A percentile compares a stretch with the other conserved stretches of the same genome.
phyloP scores from a whole-genome alignment of 64 coral and sea anemone genomes.

The Trachythela sp. region DNA sequence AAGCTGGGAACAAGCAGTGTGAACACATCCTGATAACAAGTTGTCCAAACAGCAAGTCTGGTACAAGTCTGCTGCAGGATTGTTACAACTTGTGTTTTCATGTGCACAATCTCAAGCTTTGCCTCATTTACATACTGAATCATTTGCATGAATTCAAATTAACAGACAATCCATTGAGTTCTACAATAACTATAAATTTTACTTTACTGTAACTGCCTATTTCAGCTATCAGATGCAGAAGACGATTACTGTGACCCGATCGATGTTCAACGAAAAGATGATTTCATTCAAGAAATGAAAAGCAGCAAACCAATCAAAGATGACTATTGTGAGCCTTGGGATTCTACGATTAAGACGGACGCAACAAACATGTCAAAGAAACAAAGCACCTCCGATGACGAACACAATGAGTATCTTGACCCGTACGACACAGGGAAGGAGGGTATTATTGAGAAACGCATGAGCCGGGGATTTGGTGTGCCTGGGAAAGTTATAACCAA shows the following conservation, averaged over 20 bases:
- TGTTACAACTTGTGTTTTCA: no score
- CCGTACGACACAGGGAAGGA: conserved; percentile 15
- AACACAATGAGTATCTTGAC: conserved; percentile 5
- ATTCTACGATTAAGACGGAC: not conserved
- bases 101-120: no score
- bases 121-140: no score
- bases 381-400: not conserved
- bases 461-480: not conserved
- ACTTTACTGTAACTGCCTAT: not conserved
- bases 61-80: no score
- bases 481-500: not conserved
- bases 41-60: no score
- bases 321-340: conserved; percentile 20
- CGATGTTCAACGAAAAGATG: not conserved
- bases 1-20: no score
- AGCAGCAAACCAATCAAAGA: not conserved
- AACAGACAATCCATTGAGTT: no score
- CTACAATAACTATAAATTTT: no score
- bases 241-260: conserved; percentile 20
- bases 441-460: not conserved
- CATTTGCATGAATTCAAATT: no score
- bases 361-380: not conserved
- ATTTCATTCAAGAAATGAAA: not conserved
- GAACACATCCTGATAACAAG: no score
- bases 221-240: not conserved